phyloP scores from a whole-genome alignment of 2,888 invertebrate genomes.

The Drosophila paucipuncta region DNA sequence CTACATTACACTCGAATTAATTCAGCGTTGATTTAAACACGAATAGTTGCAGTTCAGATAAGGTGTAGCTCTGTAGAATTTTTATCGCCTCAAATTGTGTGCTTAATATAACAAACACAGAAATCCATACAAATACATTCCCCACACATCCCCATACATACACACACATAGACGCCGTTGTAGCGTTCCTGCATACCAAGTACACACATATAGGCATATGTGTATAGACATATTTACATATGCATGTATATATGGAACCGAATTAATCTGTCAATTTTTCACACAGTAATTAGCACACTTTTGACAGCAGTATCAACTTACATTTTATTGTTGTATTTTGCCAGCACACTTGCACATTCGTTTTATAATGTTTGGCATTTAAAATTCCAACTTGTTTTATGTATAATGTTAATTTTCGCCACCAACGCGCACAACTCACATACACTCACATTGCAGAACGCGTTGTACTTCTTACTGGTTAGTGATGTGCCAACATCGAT shows the following conservation, averaged over 20 bases:
- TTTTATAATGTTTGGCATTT: slow-evolving; percentile 39
- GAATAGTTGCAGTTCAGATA: slow-evolving; percentile 22
- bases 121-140: slow-evolving; percentile 22
- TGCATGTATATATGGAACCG: slow-evolving; percentile 22
- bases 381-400: slow-evolving; percentile 34
- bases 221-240: slow-evolving; percentile 12
- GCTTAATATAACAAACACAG: slow-evolving; percentile 62
- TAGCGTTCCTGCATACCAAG: slow-evolving; percentile 64
- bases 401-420: slow-evolving; percentile 61
- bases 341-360: slow-evolving; percentile 32
- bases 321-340: slow-evolving; percentile 51
- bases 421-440: slow-evolving; percentile 51
- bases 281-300: slow-evolving; percentile 9
- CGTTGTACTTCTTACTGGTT: slow-evolving; percentile 44
- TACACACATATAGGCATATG: slow-evolving; percentile 20
- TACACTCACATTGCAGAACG: slow-evolving; percentile 49
- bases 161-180: slow-evolving; percentile 36
- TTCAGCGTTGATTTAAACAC: slow-evolving; percentile 14
- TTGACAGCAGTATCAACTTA: slow-evolving; percentile 47
- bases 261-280: slow-evolving; percentile 47
- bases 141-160: slow-evolving; percentile 23
- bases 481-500: slow-evolving; percentile 33
- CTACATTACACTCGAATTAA: slow-evolving; percentile 13
- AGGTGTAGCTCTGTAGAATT: slow-evolving; percentile 29
- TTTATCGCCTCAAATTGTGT: slow-evolving; percentile 74